These are phyloP conservation scores for Coranthus polyacanthus DNA, from an alignment of 2,797 vertebrate species.

Conservation along the genomic window DNA sequence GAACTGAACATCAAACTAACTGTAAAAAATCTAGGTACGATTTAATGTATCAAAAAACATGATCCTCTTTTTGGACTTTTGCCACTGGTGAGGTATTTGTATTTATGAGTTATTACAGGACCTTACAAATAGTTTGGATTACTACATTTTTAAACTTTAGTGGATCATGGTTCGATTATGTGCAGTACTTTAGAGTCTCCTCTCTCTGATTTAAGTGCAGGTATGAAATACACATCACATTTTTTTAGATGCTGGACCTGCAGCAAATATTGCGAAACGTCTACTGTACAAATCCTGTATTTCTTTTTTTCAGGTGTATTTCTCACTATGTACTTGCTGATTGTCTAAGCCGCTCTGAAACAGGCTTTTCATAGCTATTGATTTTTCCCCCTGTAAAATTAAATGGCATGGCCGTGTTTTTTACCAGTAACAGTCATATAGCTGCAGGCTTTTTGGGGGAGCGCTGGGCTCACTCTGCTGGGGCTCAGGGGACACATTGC, in stretches of 20 bases:
- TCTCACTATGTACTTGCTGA: constrained; percentile 6
- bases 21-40: too few relatives aligned
- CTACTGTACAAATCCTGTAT: not conserved
- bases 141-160: too few relatives aligned
- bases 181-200: too few relatives aligned
- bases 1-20: too few relatives aligned
- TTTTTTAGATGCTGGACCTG: not conserved
- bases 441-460: constrained; percentile 35
- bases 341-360: constrained; percentile 27
- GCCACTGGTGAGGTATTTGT: too few relatives aligned
- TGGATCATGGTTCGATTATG: too few relatives aligned
- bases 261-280: not conserved
- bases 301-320: not conserved
- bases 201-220: not conserved
- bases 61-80: too few relatives aligned
- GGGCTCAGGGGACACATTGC: constrained; percentile 58
- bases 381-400: constrained; percentile 53
- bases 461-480: constrained; percentile 29
- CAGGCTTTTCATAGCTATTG: constrained; percentile 45
- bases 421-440: constrained; percentile 36
- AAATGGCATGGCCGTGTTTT: constrained; percentile 58
- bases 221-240: not conserved
- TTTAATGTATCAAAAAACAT: too few relatives aligned
- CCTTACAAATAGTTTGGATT: too few relatives aligned
- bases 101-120: too few relatives aligned